Base-by-base conservation (phyloP, 2,888 invertebrate species). In the Morinoia aosen region DNA sequence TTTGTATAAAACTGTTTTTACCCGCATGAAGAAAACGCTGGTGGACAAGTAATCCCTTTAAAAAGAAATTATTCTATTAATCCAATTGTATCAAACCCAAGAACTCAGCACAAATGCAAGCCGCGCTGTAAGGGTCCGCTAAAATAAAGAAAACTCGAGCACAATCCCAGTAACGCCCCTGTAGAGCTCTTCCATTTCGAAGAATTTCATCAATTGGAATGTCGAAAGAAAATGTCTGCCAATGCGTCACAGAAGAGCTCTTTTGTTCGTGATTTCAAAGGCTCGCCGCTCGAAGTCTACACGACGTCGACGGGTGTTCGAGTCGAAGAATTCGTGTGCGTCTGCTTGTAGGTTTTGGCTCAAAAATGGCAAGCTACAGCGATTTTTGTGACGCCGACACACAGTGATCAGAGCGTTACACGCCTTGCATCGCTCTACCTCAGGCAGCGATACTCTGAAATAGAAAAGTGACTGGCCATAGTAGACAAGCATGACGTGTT, bases 191-290 rank as follows among this genome's bases (percentile, higher is more conserved):
- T 93, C 93, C 93, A 93, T 57, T 93, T 93, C 57, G 93, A 57
- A 39, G 57, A 48, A 93, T 93, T 93, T 93, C 93, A 93, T 93
- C 93, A 93, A 57, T 57, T 93, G 93, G 93, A 93, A 57, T 93
- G 93, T 48, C 56, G 93, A 93, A 93, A 93, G 93, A 93, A 93
- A 93, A 93, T 93, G 93, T 93, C 93, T 93, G 93, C 93, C 93
- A 93, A 57, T 57, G 93, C 93, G 58, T 93, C 57, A 93, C 39
- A 93, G 57, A 93, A 93, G 57, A 56, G 93, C 58, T 57, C 93
- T 93, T 93, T 93, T 93, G 93, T 93, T 93, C 57, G 93, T 33
- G 93, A 93, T 93, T 93, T 93, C 93, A 93, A 93, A 93, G 93
- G 93, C 93, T 39, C 93, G 93, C 93, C 93, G 93, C 93, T 57